Conservation (phyloP, 2,888 invertebrate genomes). For the Therioaphis trifolii region DNA sequence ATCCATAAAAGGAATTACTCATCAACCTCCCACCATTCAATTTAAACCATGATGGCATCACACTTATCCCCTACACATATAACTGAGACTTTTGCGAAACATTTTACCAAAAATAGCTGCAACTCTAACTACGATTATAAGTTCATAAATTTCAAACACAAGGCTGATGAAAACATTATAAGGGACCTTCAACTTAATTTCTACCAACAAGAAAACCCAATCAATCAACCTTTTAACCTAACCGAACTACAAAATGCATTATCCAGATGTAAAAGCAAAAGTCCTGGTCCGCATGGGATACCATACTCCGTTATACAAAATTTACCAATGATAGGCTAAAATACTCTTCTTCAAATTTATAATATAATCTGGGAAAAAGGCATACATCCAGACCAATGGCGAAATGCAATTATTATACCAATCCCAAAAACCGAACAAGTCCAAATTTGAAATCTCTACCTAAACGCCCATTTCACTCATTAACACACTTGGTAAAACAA, state of each 20-base stretch:
- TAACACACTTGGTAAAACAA: constrained; percentile 5
- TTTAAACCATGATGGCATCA: not conserved
- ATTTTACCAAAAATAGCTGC: too few relatives aligned
- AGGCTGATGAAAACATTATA: not conserved
- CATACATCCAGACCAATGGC: constrained; percentile 26
- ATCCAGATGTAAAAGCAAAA: too few relatives aligned
- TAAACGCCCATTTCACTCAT: constrained; percentile 19
- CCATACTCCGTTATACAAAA: too few relatives aligned
- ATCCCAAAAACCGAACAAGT: constrained; percentile 28
- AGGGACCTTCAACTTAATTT: constrained; percentile 9
- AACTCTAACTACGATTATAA: too few relatives aligned
- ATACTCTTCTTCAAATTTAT: too few relatives aligned
- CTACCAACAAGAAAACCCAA: not conserved
- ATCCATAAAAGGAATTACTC: not conserved
- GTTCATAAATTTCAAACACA: constrained; percentile 36
- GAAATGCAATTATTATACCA: not conserved
- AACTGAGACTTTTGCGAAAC: too few relatives aligned
- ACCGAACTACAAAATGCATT: too few relatives aligned
- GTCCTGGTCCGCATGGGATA: too few relatives aligned
- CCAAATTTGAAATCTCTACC: constrained; percentile 3
- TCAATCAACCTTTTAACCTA: constrained; percentile 4
- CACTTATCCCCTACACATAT: not conserved
- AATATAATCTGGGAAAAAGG: constrained; percentile 29
- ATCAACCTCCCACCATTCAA: not conserved
- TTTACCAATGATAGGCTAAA: too few relatives aligned